phyloP scores from a whole-genome alignment of 2,888 invertebrate genomes.

The Nomada ferruginata region DNA sequence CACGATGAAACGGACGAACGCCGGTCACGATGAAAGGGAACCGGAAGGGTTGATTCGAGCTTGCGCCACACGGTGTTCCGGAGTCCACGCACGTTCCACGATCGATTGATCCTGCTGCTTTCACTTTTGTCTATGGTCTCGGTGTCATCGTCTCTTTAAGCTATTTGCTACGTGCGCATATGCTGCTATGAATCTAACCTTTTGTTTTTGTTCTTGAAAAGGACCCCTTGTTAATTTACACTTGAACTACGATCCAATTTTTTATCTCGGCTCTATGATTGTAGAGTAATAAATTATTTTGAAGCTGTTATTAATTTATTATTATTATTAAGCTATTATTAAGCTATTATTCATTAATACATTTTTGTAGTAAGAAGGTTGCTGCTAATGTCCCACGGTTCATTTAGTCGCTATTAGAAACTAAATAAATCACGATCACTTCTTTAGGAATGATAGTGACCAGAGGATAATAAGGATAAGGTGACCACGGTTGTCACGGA shows the following conservation, averaged over 20 bases:
- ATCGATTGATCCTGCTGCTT: constrained; percentile 74
- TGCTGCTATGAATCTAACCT: constrained; percentile 26
- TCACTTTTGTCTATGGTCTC: constrained; percentile 72
- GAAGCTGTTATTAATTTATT: too few relatives aligned
- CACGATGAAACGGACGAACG: constrained; percentile 50
- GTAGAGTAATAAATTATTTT: too few relatives aligned
- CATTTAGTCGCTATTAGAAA: too few relatives aligned
- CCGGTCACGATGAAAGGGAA: constrained; percentile 63
- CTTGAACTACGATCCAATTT: background rate
- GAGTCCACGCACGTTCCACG: constrained; percentile 64
- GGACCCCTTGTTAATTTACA: constrained; percentile 14
- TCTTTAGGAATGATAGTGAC: constrained; percentile 52
- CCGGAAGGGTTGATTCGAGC: constrained; percentile 66
- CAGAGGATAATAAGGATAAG: constrained; percentile 17
- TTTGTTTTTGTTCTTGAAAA: constrained; percentile 27
- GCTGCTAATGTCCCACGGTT: too few relatives aligned
- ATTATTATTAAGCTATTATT: too few relatives aligned
- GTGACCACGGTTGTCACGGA: constrained; percentile 39
- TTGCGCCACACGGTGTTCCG: constrained; percentile 57
- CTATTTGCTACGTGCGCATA: constrained; percentile 13
- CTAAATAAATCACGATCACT: constrained; percentile 47
- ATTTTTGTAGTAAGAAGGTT: too few relatives aligned
- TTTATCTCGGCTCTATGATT: background rate
- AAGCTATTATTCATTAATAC: too few relatives aligned
- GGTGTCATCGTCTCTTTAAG: constrained; percentile 46